Conservation (phyloP, 2,113 vertebrate species). For the Mus spicilegus region DNA sequence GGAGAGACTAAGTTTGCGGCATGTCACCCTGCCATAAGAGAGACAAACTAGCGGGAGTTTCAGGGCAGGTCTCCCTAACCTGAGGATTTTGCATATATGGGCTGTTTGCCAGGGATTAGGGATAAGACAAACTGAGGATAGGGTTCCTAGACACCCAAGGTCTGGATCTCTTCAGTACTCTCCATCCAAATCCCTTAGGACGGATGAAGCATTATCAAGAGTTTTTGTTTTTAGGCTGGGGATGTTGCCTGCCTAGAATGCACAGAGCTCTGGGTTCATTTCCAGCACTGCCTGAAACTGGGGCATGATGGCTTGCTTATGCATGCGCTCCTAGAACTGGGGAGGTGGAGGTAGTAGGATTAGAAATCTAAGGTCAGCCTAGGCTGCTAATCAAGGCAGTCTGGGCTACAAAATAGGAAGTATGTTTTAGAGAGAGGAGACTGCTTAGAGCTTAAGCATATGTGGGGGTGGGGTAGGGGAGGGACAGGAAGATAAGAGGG, state of each 20-base stretch:
- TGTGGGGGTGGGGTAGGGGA: background rate
- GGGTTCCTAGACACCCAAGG: background rate
- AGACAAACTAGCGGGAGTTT: background rate
- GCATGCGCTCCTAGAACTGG: background rate
- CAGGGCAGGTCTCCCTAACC: background rate
- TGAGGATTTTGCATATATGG: background rate
- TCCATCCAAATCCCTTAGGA: background rate
- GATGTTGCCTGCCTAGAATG: background rate
- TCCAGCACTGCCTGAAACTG: background rate
- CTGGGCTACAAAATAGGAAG: background rate
- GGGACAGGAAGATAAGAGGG: background rate
- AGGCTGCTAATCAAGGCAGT: background rate
- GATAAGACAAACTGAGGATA: background rate
- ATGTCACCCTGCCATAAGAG: background rate
- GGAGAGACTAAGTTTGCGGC: background rate
- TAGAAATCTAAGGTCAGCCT: background rate
- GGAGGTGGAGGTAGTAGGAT: background rate
- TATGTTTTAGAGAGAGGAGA: conserved; percentile 12
- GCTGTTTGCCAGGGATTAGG: background rate
- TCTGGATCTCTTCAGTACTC: background rate
- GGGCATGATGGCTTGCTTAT: background rate
- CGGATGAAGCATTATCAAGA: background rate
- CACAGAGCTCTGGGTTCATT: background rate
- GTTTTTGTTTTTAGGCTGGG: background rate
- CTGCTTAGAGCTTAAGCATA: background rate